These are phyloP conservation scores for Bedellia somnulentella DNA, from an alignment of 2,888 invertebrate genomes.

Conservation along the genomic window DNA sequence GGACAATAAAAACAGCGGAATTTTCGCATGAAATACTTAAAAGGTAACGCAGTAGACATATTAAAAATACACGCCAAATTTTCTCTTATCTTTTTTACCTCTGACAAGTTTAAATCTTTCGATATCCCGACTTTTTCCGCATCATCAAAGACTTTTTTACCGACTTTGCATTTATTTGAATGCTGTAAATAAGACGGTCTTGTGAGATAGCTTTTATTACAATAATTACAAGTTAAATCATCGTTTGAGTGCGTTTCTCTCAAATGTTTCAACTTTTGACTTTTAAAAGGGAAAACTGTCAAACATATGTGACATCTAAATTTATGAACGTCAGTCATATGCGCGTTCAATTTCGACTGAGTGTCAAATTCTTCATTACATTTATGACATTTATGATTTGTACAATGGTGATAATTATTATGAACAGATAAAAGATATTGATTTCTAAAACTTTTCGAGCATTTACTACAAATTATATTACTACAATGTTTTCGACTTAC, in stretches of 20 bases:
- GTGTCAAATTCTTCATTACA: slow-evolving; percentile 22
- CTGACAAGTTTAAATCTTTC: slow-evolving; percentile 5
- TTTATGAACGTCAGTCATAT: slow-evolving; percentile 24
- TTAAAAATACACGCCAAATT: slow-evolving; percentile 27
- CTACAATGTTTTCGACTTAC: slow-evolving; percentile 25
- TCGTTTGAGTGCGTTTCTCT: slow-evolving; percentile 23
- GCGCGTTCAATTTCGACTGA: slow-evolving; percentile 19
- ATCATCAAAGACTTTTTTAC: slow-evolving; percentile 9
- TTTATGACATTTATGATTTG: slow-evolving; percentile 21
- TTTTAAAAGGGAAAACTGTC: slow-evolving; percentile 22
- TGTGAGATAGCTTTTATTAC: slow-evolving; percentile 23
- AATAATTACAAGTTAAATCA: slow-evolving; percentile 26
- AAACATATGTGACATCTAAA: slow-evolving; percentile 37
- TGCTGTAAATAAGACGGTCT: slow-evolving; percentile 31
- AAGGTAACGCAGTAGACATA: slow-evolving; percentile 20
- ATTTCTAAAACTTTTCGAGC: slow-evolving; percentile 27
- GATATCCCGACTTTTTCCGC: slow-evolving; percentile 10
- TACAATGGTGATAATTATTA: slow-evolving; percentile 22
- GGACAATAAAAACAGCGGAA: slow-evolving; percentile 44
- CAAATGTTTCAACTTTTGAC: slow-evolving; percentile 28
- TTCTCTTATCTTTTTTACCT: slow-evolving; percentile 20
- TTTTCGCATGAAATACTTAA: slow-evolving; percentile 24
- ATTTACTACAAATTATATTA: slow-evolving; percentile 22
- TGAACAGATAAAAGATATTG: slow-evolving; percentile 28
- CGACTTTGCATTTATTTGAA: slow-evolving; percentile 22